Base-by-base conservation (phyloP, 2,797 vertebrate genomes). In the Kryptolebias ocellatus region DNA sequence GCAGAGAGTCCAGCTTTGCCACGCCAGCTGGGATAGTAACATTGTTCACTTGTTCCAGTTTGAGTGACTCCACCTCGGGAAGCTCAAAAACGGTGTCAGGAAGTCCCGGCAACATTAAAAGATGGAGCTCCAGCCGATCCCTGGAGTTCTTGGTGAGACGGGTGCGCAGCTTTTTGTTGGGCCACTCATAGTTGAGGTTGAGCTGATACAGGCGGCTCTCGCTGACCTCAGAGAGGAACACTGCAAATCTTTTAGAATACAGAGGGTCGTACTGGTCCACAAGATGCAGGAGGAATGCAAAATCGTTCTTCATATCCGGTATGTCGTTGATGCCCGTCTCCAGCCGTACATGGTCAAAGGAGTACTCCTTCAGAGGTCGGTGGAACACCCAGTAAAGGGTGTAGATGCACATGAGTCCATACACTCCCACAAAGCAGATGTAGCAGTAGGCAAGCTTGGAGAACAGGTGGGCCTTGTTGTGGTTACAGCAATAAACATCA, bases 361-460 rank as follows among this genome's bases (percentile, higher is more conserved):
- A 96, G 54, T 97, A 97, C 54, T 93, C 93, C 74, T 95, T 96
- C 12, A 97, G 90, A 0, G 96, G 93, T 12, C 95, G 92, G 55
- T 96, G 94, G 72, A 97, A 96, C 15, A 96, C 94, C 96, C 96
- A 97, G 67, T 95, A 97, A 18, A 98, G 94, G 0, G 95, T 95
- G 72, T 96, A 97, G 58, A 97, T 88, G 74, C 95, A 96, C 20
- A 96, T 88, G 5, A 95, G 54, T 9, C 96, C 96, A 0, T 96
- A 98, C 6, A 94, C 89, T 0, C 94, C 92, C 54, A 98, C 94
- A 7, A 97, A 96, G 69, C 90, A 94, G 79, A 96, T 93, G 45
- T 97, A 98, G 81, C 94, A 95, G 82, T 95, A 94, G 9, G 95
- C 94, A 44, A 97, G 86, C 80, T 97, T 97, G 37, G 94, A 96